phyloP scores from a whole-genome alignment of 2,888 invertebrate species.

The Ophion ellenae region DNA sequence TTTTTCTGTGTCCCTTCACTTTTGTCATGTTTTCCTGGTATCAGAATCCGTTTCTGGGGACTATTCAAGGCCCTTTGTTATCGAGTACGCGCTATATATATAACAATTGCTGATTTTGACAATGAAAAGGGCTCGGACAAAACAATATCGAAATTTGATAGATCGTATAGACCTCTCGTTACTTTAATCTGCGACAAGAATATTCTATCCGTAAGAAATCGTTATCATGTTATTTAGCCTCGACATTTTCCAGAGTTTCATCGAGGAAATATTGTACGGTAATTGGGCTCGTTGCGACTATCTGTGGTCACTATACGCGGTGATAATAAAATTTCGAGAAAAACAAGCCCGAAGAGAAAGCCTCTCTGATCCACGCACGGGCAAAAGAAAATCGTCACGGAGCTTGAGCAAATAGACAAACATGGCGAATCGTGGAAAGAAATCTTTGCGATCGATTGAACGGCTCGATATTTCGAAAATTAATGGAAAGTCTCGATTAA shows the following conservation, averaged over 20 bases:
- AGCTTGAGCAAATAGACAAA: slow-evolving; percentile 5
- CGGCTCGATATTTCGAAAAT: neutral
- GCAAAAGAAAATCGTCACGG: slow-evolving; percentile 47
- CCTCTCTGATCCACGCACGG: slow-evolving; percentile 21
- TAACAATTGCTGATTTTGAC: neutral
- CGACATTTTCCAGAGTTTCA: slow-evolving; percentile 50
- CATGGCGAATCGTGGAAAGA: slow-evolving; percentile 6
- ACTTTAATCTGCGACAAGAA: neutral
- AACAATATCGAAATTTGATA: too few species aligned
- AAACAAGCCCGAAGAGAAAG: slow-evolving; percentile 57
- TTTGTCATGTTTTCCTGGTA: slow-evolving; percentile 42
- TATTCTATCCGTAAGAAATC: slow-evolving; percentile 25
- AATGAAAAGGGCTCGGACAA: neutral
- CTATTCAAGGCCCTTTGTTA: slow-evolving; percentile 11
- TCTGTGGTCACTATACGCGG: neutral
- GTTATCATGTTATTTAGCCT: slow-evolving; percentile 57
- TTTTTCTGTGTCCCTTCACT: slow-evolving; percentile 9
- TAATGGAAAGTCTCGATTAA: too few species aligned
- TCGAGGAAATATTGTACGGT: slow-evolving; percentile 21
- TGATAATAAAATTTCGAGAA: slow-evolving; percentile 44
- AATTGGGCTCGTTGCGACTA: slow-evolving; percentile 17
- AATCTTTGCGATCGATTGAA: neutral
- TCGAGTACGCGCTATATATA: neutral
- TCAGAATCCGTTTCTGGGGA: slow-evolving; percentile 27
- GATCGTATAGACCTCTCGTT: neutral